Evolutionary conservation across 37 sponge, comb jelly and placozoan genomes (phyloP), one percentile per base, ranked within the genome.

Genomic region (Halichondria panicea): DNA sequence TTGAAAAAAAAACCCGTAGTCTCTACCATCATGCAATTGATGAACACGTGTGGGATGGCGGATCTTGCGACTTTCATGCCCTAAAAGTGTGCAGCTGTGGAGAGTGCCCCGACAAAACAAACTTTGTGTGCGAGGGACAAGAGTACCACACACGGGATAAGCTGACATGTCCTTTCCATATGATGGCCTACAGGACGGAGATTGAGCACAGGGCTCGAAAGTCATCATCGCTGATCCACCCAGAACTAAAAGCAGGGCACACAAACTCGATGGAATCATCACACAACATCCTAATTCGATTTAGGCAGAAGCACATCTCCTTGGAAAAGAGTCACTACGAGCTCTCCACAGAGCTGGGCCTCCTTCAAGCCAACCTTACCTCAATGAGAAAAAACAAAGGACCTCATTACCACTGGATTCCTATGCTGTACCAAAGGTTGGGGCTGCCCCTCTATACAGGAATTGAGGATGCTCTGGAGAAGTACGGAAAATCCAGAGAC

Each of bases 1-100:
- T 65, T 71, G 84, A 69, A 24, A 31, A 12, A 8, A 48, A 55
- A 27, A 32, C 77, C 42, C 3, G 40, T 37, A 48, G 28, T 22
- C 70, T 82, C 1, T 54, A 50, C 12, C 64, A 74, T 15, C 83
- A 82, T 82, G 83, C 75, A 65, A 7, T 67, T 43, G 83, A 63
- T 33, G 55, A 67, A 15, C 83, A 82, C 38, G 25, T 24, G 19
- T 70, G 71, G 81, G 81, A 68, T 2, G 41, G 42, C 60, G 81
- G 67, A 30, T 13, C 4, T 18, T 82, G 83, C 55, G 72, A 74
- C 18, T 82, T 82, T 55, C 83, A 82, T 60, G 39, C 74, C 1
- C 45, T 32, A 0, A 13, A 1, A 15, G 58, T 64, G 46, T 65
- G 83, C 36, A 30, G 61, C 1, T 81, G 73, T 72, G 66, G 63